These are phyloP conservation scores for Vanessa atalanta DNA, from an alignment of 1,140 invertebrate species.

Conservation along the genomic window DNA sequence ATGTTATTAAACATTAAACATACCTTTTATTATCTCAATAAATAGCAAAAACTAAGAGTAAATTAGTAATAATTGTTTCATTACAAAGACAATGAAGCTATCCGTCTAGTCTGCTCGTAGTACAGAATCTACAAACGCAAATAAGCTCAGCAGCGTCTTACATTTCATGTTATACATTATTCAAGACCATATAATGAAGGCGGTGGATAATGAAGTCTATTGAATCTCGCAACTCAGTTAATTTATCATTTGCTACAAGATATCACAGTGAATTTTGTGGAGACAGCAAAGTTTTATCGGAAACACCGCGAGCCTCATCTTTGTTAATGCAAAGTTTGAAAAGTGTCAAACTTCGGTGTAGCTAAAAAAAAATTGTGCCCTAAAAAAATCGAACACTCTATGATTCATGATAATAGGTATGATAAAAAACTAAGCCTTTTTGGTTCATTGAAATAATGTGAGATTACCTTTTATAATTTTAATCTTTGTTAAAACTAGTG, in stretches of 20 bases:
- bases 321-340: constrained; percentile 49
- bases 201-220: constrained; percentile 54
- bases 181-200: constrained; percentile 32
- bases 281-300: constrained; percentile 64
- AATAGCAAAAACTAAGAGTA: not conserved
- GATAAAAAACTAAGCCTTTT: too few relatives aligned
- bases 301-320: constrained; percentile 43
- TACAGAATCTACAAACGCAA: constrained; percentile 9
- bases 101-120: not conserved
- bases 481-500: too few relatives aligned
- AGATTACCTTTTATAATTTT: too few relatives aligned
- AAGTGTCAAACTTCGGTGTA: constrained; percentile 32
- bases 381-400: too few relatives aligned
- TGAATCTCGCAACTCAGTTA: constrained; percentile 65
- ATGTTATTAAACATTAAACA: too few relatives aligned
- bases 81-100: not conserved
- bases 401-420: too few relatives aligned
- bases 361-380: constrained; percentile 9
- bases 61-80: not conserved
- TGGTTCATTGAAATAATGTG: too few relatives aligned
- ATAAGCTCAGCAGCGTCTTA: constrained; percentile 22
- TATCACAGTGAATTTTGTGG: constrained; percentile 55
- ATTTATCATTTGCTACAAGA: constrained; percentile 68
- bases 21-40: not conserved
- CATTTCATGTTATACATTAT: constrained; percentile 29